A percentile compares a stretch with the other conserved stretches of the same genome.
These are phyloP conservation scores for Bradypus variegatus DNA, from an alignment of 2,797 vertebrate species.

Conservation along the genomic window DNA sequence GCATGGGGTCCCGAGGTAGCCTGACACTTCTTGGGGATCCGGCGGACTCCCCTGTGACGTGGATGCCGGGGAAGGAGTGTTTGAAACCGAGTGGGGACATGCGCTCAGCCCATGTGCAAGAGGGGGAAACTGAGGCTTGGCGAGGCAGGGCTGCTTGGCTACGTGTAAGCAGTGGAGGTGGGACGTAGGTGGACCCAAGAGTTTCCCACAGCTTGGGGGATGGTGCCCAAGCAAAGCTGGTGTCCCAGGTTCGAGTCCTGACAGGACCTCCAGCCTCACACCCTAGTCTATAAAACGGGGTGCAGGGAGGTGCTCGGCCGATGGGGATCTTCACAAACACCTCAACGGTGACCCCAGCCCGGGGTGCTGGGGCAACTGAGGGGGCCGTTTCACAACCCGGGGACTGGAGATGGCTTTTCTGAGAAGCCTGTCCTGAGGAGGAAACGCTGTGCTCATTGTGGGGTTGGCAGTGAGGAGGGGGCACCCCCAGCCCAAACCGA, in stretches of 20 bases:
- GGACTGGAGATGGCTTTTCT: neutral
- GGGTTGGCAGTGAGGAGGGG: too few relatives aligned
- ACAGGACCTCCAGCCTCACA: neutral
- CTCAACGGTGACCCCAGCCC: neutral
- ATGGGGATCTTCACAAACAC: too few relatives aligned
- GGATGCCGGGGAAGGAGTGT: too few relatives aligned
- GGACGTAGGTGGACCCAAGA: fast-evolving
- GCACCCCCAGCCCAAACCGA: neutral
- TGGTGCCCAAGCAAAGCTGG: too few relatives aligned
- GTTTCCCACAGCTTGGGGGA: neutral
- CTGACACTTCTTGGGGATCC: too few relatives aligned
- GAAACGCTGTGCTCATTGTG: neutral
- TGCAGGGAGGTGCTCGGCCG: fast-evolving
- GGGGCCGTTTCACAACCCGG: neutral
- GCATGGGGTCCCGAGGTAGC: neutral
- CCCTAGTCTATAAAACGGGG: neutral
- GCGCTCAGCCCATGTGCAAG: neutral
- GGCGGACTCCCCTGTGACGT: neutral
- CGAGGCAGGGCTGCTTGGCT: neutral
- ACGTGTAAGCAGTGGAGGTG: neutral
- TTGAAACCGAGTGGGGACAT: too few relatives aligned
- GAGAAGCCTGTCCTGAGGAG: neutral
- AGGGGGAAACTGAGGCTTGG: neutral
- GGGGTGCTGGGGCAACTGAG: neutral
- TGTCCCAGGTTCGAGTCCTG: neutral